Evolutionary conservation across 2,797 vertebrate species (phyloP), one percentile per base, ranked within the genome.

Genomic region (Australoheros facetus): DNA sequence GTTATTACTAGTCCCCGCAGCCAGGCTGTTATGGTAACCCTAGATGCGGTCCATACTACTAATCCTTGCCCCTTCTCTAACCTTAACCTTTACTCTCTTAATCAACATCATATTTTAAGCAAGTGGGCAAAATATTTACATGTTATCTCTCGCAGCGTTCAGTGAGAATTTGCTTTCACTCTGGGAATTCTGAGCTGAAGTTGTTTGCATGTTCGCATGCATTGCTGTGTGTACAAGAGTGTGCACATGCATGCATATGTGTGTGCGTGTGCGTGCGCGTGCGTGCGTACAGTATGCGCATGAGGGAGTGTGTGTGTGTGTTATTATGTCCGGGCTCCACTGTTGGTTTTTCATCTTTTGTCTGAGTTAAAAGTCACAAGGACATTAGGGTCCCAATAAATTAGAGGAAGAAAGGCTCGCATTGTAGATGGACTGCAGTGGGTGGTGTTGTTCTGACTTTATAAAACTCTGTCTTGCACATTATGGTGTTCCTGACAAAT

Each of bases 41-140:
- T 91, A 93, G 93, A 93, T 87, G 89, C 80, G 81, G 94, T 82
- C 94, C 92, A 93, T 81, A 92, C 88, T 88, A 85, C 94, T 95
- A 95, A 96, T 95, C 95, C 94, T 78, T 92, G 95, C 87, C 95
- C 96, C 93, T 92, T 95, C 77, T 84, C 91, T 95, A 93, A 96
- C 96, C 95, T 92, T 89, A 94, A 96, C 95, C 96, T 95, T 95
- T 96, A 95, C 94, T 95, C 95, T 95, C 93, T 96, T 96, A 95
- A 96, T 96, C 95, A 96, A 96, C 93, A 94, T 96, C 95, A 95
- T 95, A 95, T 94, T 94, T 87, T 23, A 85, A 86, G 89, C 92
- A 93, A 93, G 92, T 91, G 95, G 93, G 93, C 93, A 93, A 95
- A 95, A 95, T 95, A 95, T 96, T 95, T 87, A 94, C 93, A 89